Evolutionary conservation across 2,113 vertebrate species (phyloP), one percentile per base, ranked within the genome.

Genomic region (Malaclemys terrapin): DNA sequence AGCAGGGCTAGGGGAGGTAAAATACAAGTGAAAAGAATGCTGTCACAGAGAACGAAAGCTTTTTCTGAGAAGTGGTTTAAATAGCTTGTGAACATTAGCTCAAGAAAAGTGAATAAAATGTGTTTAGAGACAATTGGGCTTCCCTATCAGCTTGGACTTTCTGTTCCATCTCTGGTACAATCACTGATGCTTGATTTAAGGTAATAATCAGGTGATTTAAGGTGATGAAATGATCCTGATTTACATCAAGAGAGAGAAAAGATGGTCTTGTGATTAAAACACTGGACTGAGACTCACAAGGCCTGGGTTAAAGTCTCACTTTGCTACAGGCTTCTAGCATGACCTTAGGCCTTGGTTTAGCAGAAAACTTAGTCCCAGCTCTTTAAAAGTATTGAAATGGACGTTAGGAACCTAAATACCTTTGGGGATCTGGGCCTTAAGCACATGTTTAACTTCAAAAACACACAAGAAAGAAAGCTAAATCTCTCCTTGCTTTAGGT

Each of bases 1-100:
- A 96, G 31, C 72, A 80, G 45, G 87, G 89, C 93, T 89, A 95
- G 85, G 94, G 96, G 91, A 89, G 82, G 42, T 38, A 93, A 89
- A 94, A 95, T 83, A 95, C 86, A 92, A 94, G 75, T 85, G 85
- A 92, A 96, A 93, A 81, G 82, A 88, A 16, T 93, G 94, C 94
- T 94, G 95, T 54, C 50, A 94, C 81, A 96, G 90, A 96, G 85
- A 84, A 93, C 94, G 94, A 94, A 96, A 80, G 81, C 91, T 95
- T 88, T 94, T 94, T 91, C 85, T 96, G 95, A 93, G 96, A 96
- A 96, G 94, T 88, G 81, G 72, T 35, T 97, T 95, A 91, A 97
- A 95, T 96, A 95, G 92, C 95, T 93, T 95, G 94, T 94, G 35
- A 38, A 72, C 65, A 38, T 38, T 72, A 97, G 94, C 93, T 96